A percentile compares a stretch with the other conserved stretches of the same genome.
phyloP scores from a whole-genome alignment of 2,797 vertebrate species.

The Hyperoplus lanceolatus region DNA sequence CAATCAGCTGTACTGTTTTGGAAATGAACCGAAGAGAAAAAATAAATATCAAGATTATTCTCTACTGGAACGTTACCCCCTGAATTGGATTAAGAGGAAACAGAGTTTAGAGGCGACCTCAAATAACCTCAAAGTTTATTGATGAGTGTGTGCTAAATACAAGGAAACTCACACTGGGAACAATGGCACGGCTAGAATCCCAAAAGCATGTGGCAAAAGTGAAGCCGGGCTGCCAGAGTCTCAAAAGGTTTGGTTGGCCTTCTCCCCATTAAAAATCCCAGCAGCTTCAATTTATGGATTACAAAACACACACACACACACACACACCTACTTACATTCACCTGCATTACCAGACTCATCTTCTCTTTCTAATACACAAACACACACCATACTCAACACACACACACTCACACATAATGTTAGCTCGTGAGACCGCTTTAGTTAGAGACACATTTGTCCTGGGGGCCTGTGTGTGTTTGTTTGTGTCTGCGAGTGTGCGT shows the following conservation, averaged over 20 bases:
- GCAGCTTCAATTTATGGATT: conserved; percentile 64
- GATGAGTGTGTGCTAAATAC: conserved; percentile 49
- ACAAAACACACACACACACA: conserved; percentile 32
- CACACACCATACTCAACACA: neutral
- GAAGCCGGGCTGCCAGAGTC: conserved; percentile 50
- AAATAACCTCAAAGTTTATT: conserved; percentile 57
- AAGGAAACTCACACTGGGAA: conserved; percentile 50
- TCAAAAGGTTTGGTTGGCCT: conserved; percentile 51
- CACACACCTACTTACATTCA: neutral
- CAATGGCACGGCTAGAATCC: conserved; percentile 61
- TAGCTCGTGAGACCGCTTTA: conserved; percentile 30
- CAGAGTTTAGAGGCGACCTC: conserved; percentile 51
- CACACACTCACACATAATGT: conserved; percentile 5
- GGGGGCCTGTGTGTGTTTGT: conserved; percentile 2
- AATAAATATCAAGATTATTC: conserved; percentile 45
- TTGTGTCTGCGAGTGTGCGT: too few relatives aligned
- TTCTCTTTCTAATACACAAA: conserved; percentile 19
- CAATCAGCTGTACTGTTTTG: conserved; percentile 40
- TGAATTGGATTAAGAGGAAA: conserved; percentile 59
- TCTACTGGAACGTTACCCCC: conserved; percentile 32
- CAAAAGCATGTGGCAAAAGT: conserved; percentile 64
- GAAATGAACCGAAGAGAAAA: conserved; percentile 41
- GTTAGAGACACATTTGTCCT: conserved; percentile 44
- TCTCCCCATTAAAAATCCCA: conserved; percentile 43
- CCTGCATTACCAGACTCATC: neutral